phyloP scores from a whole-genome alignment of 2,113 vertebrate species.

The Sebastes fasciatus region DNA sequence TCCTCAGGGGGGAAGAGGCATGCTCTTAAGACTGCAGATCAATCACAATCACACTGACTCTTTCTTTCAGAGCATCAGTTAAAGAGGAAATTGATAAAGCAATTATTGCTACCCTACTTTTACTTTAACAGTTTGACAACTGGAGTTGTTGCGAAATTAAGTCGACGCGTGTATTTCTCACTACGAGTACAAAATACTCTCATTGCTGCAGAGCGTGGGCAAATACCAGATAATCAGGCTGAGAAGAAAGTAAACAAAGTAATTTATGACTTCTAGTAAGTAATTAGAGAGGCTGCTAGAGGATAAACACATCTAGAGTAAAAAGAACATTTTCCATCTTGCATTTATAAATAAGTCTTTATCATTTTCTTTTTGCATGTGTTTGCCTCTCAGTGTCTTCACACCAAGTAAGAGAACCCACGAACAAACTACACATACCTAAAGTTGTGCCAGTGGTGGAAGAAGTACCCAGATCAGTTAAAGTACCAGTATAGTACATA shows the following conservation, averaged over 20 bases:
- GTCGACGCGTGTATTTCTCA: neutral
- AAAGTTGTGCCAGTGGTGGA: too few relatives aligned
- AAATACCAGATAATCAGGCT: neutral
- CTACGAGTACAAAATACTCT: neutral
- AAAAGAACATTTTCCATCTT: neutral
- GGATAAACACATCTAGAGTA: neutral
- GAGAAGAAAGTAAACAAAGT: neutral
- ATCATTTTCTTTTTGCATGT: neutral
- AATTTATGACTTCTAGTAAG: neutral
- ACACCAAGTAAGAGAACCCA: neutral
- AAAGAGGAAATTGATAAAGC: slow-evolving; percentile 54
- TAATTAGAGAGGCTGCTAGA: neutral
- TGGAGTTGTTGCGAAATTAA: slow-evolving; percentile 14
- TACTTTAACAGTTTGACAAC: slow-evolving; percentile 15
- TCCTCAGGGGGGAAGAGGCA: slow-evolving; percentile 51
- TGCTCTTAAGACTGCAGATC: slow-evolving; percentile 59
- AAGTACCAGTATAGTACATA: too few relatives aligned
- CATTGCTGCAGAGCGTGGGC: neutral
- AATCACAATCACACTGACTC: slow-evolving; percentile 62
- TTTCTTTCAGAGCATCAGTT: slow-evolving; percentile 56
- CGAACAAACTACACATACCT: neutral
- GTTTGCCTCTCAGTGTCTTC: neutral
- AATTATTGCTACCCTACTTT: slow-evolving; percentile 14
- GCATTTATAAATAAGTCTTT: neutral
- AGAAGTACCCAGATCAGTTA: too few relatives aligned